These are phyloP conservation scores for Meta bourneti DNA, from an alignment of 2,888 invertebrate genomes.

Conservation along the genomic window DNA sequence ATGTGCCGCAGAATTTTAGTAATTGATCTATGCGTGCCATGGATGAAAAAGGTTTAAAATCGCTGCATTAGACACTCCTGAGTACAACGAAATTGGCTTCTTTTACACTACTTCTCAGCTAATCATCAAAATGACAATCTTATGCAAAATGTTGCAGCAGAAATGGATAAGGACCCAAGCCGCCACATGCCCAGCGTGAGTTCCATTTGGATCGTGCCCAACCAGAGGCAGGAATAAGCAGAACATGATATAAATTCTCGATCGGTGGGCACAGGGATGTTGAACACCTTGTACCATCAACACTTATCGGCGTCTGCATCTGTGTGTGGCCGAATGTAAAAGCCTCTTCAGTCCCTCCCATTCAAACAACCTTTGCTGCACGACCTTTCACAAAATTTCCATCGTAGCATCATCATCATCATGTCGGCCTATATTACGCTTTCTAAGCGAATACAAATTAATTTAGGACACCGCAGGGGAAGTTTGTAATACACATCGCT, in stretches of 20 bases:
- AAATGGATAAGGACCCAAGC: too few species aligned
- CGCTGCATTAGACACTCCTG: too few species aligned
- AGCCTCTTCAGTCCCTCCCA: constrained; percentile 71
- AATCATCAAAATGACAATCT: background rate
- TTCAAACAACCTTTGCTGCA: constrained; percentile 45
- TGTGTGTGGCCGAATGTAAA: constrained; percentile 73
- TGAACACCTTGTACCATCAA: constrained; percentile 50
- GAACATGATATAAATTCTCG: too few species aligned
- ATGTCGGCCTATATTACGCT: constrained; percentile 74
- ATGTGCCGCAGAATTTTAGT: too few species aligned
- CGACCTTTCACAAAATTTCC: constrained; percentile 68
- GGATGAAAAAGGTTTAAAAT: too few species aligned
- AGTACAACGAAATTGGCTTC: too few species aligned
- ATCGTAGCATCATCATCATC: constrained; percentile 70
- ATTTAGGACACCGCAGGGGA: constrained; percentile 70
- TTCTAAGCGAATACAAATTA: constrained; percentile 76
- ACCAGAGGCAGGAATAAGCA: too few species aligned
- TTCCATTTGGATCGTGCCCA: too few species aligned
- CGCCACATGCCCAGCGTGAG: too few species aligned
- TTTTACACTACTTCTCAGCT: too few species aligned
- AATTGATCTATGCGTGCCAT: too few species aligned
- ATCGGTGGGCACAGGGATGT: background rate
- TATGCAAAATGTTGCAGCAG: background rate
- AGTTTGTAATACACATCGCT: constrained; percentile 46
- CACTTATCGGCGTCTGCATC: constrained; percentile 51